These are phyloP conservation scores for Nowickia ferox DNA, from an alignment of 2,888 invertebrate species.

Conservation along the genomic window DNA sequence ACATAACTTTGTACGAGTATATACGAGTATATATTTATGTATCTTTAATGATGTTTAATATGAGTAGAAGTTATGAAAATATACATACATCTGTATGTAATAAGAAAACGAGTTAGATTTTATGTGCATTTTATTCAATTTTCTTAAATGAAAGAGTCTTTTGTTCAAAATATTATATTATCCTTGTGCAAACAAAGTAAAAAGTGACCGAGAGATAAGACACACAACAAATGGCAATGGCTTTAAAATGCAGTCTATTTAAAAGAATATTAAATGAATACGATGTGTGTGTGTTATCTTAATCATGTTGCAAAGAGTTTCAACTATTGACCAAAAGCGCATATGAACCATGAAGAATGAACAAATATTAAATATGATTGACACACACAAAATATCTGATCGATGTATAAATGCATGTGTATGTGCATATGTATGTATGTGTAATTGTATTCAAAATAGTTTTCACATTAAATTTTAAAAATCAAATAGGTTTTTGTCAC, in stretches of 20 bases:
- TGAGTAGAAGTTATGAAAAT: no score
- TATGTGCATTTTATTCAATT: background rate
- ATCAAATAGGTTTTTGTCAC: no score
- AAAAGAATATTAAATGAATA: slow-evolving; percentile 5
- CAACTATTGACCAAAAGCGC: slow-evolving; percentile 35
- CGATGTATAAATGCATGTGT: slow-evolving; percentile 20
- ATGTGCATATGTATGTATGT: background rate
- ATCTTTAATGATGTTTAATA: no score
- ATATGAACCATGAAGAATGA: slow-evolving; percentile 43
- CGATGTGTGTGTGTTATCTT: slow-evolving; percentile 32
- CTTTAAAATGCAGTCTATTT: background rate
- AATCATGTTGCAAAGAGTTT: slow-evolving; percentile 22
- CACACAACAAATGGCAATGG: slow-evolving; percentile 36
- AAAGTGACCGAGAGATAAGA: slow-evolving; percentile 24
- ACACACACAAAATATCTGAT: slow-evolving; percentile 21
- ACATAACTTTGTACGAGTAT: no score
- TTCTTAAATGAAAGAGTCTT: background rate
- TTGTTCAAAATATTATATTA: slow-evolving; percentile 18
- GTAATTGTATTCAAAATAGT: no score
- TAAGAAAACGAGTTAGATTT: background rate
- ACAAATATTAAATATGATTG: slow-evolving; percentile 28
- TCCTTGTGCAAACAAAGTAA: slow-evolving; percentile 19
- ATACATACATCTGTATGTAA: background rate
- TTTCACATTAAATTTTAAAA: no score
- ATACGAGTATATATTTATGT: no score